Conservation (phyloP, 2,113 vertebrate genomes). For the Neopipo cinnamomea region DNA sequence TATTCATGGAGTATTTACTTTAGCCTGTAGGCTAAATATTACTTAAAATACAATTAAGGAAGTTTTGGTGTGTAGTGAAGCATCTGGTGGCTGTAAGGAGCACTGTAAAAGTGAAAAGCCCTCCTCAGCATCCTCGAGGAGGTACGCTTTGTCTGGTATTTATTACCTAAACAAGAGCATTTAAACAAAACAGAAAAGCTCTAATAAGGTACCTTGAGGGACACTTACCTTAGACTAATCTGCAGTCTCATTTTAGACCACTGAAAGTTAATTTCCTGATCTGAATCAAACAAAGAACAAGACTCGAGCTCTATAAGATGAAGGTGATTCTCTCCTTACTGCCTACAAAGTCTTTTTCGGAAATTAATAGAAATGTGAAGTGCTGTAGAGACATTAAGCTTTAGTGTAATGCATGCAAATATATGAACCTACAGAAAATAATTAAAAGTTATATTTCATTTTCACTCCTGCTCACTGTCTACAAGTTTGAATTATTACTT, state of each 20-base stretch:
- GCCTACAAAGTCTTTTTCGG: neutral
- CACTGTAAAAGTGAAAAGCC: neutral
- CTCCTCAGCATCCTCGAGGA: neutral
- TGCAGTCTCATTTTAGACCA: neutral
- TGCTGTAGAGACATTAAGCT: neutral
- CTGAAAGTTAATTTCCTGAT: neutral
- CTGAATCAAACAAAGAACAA: neutral
- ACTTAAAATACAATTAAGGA: neutral
- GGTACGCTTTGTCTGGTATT: neutral
- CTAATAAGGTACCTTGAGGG: neutral
- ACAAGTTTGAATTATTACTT: neutral
- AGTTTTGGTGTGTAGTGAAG: neutral
- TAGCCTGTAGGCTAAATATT: neutral
- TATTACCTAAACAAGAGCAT: neutral
- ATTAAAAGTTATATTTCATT: neutral
- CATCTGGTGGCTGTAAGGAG: neutral
- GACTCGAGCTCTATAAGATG: neutral
- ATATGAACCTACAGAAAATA: neutral
- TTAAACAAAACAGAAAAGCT: neutral
- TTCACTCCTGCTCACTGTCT: neutral
- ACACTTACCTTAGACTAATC: neutral
- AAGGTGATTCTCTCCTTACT: neutral
- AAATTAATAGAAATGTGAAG: neutral
- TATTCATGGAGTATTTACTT: neutral
- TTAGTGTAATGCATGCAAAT: neutral